A percentile compares a stretch with the other conserved stretches of the same genome.
Conservation (phyloP, 2,113 vertebrate genomes). For the Petrocephalus microphthalmus region DNA sequence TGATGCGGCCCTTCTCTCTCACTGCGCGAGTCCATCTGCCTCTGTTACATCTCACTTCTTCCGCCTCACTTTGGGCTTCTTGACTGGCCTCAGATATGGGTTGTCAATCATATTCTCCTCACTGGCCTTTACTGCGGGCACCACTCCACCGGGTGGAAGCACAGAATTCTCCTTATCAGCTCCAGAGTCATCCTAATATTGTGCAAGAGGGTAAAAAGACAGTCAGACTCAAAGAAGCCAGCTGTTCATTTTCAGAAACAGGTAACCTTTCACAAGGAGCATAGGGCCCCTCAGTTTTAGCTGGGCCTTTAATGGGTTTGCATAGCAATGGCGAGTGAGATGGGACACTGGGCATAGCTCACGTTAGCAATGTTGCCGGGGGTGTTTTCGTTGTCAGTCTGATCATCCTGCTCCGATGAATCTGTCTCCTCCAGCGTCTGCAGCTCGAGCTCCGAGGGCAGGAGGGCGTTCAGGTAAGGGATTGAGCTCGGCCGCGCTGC, state of each 20-base stretch:
- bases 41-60: constrained; percentile 75
- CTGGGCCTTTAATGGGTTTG: not conserved
- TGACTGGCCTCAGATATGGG: constrained; percentile 91
- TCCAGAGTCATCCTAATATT: constrained; percentile 75
- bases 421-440: constrained; percentile 94
- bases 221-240: not conserved
- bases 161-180: constrained; percentile 88
- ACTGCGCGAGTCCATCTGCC: not conserved
- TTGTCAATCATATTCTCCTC: constrained; percentile 94
- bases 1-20: constrained; percentile 12
- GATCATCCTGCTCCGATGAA: constrained; percentile 94
- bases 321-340: not conserved
- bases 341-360: constrained; percentile 15
- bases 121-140: constrained; percentile 67
- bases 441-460: constrained; percentile 91
- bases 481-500: constrained; percentile 79
- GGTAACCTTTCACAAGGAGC: not conserved
- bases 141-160: constrained; percentile 71
- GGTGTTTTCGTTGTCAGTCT: constrained; percentile 85
- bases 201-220: not conserved
- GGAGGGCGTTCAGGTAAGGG: constrained; percentile 88
- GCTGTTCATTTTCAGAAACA: not conserved
- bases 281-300: not conserved
- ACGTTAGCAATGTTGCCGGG: constrained; percentile 69
- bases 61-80: constrained; percentile 94